Percentiles rank a stretch among this genome's conserved stretches.
These are phyloP conservation scores for Brotula barbata DNA, from an alignment of 2,797 vertebrate genomes.

Conservation along the genomic window DNA sequence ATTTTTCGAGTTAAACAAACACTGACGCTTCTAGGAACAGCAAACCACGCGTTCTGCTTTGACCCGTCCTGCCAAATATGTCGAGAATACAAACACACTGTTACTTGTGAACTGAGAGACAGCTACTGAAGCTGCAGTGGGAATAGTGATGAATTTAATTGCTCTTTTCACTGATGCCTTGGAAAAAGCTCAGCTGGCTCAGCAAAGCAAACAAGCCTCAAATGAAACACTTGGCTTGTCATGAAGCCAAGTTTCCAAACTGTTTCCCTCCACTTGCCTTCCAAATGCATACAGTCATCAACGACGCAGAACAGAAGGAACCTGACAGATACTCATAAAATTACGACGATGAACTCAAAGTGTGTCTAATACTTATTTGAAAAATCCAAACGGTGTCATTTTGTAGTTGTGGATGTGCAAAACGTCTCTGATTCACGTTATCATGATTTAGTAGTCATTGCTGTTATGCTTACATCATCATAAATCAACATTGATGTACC, in stretches of 20 bases:
- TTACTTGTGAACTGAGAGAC: slow-evolving; percentile 27
- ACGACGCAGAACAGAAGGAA: slow-evolving; percentile 16
- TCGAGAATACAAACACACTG: slow-evolving; percentile 1
- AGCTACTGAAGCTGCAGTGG: slow-evolving; percentile 48
- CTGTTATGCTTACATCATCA: too few relatives aligned
- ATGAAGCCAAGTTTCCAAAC: slow-evolving; percentile 59
- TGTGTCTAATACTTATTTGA: slow-evolving; percentile 4
- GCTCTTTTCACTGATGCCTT: slow-evolving; percentile 44
- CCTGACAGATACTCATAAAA: slow-evolving; percentile 25
- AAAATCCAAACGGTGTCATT: background rate
- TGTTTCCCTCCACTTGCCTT: slow-evolving; percentile 24
- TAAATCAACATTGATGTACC: too few relatives aligned
- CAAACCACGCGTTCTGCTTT: too few relatives aligned
- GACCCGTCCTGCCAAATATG: too few relatives aligned
- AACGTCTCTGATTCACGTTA: background rate
- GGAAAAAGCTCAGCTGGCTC: slow-evolving; percentile 51
- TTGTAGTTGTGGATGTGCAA: background rate
- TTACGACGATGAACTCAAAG: slow-evolving; percentile 25
- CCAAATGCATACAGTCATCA: slow-evolving; percentile 21
- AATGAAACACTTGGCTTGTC: slow-evolving; percentile 58
- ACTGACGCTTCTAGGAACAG: too few relatives aligned
- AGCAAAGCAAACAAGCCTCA: slow-evolving; percentile 52
- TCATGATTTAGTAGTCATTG: background rate
- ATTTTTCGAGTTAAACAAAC: too few relatives aligned
- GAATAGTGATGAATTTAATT: slow-evolving; percentile 58